Evolutionary conservation across 37 sponge, comb jelly and placozoan genomes (phyloP).

Genomic region (Petrosia ficiformis): DNA sequence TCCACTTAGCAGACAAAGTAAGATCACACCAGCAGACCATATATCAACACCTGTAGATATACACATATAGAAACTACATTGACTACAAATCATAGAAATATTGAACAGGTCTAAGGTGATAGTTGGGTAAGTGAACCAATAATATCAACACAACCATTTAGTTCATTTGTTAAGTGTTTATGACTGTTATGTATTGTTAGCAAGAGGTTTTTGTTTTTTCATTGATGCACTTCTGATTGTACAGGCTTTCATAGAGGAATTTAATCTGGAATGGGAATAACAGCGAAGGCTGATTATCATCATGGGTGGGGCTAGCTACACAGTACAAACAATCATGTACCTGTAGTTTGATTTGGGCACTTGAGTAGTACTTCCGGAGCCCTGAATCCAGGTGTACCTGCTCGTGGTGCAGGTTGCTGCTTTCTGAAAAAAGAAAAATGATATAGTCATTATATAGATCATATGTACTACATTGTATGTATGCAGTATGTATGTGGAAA

Average conservation of each 20-base stretch:
- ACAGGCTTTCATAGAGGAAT: no score
- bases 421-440: conserved; percentile 9
- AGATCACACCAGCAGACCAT: conserved; percentile 87
- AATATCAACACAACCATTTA: neutral
- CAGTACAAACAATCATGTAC: conserved; percentile 9
- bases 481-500: no score
- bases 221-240: no score
- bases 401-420: conserved; percentile 70
- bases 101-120: neutral
- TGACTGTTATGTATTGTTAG: no score
- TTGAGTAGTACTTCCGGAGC: conserved; percentile 87
- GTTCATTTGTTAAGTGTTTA: no score
- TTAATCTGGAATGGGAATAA: no score
- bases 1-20: conserved; percentile 85
- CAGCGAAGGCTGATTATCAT: no score
- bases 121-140: neutral
- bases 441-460: neutral
- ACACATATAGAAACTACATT: no score
- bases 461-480: neutral
- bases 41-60: conserved; percentile 71
- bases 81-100: neutral
- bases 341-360: conserved; percentile 70
- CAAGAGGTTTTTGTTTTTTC: no score
- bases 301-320: no score
- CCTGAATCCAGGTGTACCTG: conserved; percentile 93